Conservation (phyloP, 2,888 invertebrate species). For the Clivina fossor region DNA sequence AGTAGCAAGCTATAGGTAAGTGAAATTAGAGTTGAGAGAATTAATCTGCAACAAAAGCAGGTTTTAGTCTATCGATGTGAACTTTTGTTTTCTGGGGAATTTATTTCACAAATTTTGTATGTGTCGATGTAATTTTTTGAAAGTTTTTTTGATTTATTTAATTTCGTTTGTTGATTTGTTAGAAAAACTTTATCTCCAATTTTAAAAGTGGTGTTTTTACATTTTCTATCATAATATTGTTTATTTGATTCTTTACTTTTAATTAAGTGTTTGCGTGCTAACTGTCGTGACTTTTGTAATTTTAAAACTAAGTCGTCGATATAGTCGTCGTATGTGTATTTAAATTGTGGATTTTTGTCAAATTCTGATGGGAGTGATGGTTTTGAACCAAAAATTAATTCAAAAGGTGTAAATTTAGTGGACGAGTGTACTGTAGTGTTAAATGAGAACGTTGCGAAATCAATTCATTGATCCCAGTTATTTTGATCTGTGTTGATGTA, state of each 20-base stretch:
- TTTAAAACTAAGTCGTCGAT: constrained; percentile 33
- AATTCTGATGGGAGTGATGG: constrained; percentile 36
- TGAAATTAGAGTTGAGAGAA: constrained; percentile 3
- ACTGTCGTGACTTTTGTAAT: constrained; percentile 37
- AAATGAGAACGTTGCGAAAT: constrained; percentile 40
- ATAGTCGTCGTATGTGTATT: constrained; percentile 40
- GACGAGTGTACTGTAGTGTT: constrained; percentile 40
- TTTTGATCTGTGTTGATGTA: constrained; percentile 41
- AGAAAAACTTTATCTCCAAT: constrained; percentile 36
- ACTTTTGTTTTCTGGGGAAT: constrained; percentile 31
- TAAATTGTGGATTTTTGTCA: constrained; percentile 36
- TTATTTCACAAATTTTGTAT: constrained; percentile 34
- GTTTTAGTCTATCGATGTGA: constrained; percentile 35
- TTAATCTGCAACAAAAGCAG: constrained; percentile 5
- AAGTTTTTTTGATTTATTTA: constrained; percentile 28
- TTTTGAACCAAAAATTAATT: constrained; percentile 39
- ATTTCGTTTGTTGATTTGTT: constrained; percentile 25
- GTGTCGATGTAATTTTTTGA: constrained; percentile 34
- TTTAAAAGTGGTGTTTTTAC: constrained; percentile 26
- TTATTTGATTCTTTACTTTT: constrained; percentile 38
- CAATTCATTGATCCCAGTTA: constrained; percentile 44
- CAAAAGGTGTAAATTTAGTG: constrained; percentile 39
- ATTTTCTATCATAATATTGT: constrained; percentile 38
- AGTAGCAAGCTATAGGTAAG: not conserved
- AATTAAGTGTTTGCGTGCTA: constrained; percentile 38